A percentile compares a stretch with the other conserved stretches of the same genome.
These are phyloP conservation scores for Varanus salvator DNA, from an alignment of 2,113 vertebrate genomes.

Conservation along the genomic window DNA sequence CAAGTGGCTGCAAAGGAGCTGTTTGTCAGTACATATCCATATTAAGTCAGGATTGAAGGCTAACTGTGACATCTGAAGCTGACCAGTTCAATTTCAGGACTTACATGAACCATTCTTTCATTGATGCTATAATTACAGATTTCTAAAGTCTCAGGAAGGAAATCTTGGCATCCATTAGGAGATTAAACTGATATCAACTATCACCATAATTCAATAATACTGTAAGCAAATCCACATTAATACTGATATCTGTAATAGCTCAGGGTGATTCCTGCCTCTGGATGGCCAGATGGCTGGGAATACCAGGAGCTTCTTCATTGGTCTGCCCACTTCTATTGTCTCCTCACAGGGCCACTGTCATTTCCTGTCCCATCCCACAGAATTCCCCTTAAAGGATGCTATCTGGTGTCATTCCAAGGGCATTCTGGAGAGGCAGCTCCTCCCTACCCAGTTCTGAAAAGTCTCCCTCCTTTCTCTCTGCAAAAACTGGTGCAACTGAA, in stretches of 20 bases:
- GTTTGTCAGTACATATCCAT: not conserved
- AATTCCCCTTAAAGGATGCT: not conserved
- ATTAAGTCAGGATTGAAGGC: not conserved
- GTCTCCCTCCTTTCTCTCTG: too few relatives aligned
- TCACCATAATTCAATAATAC: not conserved
- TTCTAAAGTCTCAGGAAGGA: not conserved
- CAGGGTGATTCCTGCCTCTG: too few relatives aligned
- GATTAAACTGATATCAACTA: too few relatives aligned
- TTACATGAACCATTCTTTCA: not conserved
- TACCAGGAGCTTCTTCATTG: too few relatives aligned
- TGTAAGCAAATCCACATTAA: not conserved
- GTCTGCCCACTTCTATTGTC: too few relatives aligned
- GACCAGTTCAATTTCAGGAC: not conserved
- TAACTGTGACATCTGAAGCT: not conserved
- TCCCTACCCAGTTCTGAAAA: too few relatives aligned
- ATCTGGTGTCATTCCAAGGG: not conserved
- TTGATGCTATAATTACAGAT: not conserved
- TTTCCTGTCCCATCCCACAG: not conserved
- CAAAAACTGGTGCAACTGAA: too few relatives aligned
- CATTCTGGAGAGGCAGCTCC: not conserved
- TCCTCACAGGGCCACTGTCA: not conserved
- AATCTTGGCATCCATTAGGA: not conserved
- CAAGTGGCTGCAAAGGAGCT: not conserved
- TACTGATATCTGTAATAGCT: not conserved
- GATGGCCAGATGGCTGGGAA: too few relatives aligned